Percentiles rank a stretch among this genome's conserved stretches.
Conservation (phyloP, 2,113 vertebrate species). For the Cyrtonyx montezumae region DNA sequence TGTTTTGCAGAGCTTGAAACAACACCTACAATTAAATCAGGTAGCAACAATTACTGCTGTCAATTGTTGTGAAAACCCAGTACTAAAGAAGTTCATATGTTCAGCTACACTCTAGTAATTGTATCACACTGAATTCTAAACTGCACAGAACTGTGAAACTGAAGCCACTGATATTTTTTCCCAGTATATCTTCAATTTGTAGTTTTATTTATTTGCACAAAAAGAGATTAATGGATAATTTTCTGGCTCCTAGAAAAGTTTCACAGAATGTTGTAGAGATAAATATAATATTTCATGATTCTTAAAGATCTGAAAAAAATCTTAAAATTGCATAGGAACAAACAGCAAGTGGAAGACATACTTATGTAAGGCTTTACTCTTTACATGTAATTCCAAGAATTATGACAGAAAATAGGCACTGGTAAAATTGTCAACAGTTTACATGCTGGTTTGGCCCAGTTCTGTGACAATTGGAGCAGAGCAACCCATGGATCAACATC, state of each 20-base stretch:
- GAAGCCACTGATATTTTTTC: background rate
- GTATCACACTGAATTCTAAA: background rate
- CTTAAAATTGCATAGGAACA: too few relatives aligned
- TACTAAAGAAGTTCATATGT: background rate
- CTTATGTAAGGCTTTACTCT: background rate
- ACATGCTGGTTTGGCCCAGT: too few relatives aligned
- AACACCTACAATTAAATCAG: constrained; percentile 22
- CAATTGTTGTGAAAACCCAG: background rate
- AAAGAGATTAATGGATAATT: background rate
- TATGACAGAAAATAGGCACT: background rate
- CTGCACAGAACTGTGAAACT: background rate
- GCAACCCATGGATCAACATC: too few relatives aligned
- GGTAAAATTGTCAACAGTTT: background rate
- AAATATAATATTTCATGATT: background rate
- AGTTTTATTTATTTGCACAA: background rate
- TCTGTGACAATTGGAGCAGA: too few relatives aligned
- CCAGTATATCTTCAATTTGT: background rate
- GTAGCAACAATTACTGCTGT: background rate
- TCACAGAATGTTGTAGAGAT: background rate
- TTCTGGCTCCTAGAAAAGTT: background rate
- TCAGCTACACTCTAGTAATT: background rate
- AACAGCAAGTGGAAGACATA: background rate
- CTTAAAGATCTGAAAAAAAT: background rate
- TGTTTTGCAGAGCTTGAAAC: background rate
- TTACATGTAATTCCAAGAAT: background rate